A percentile compares a stretch with the other conserved stretches of the same genome.
Conservation (phyloP, 2,113 vertebrate species). For the Pluvialis apricaria region DNA sequence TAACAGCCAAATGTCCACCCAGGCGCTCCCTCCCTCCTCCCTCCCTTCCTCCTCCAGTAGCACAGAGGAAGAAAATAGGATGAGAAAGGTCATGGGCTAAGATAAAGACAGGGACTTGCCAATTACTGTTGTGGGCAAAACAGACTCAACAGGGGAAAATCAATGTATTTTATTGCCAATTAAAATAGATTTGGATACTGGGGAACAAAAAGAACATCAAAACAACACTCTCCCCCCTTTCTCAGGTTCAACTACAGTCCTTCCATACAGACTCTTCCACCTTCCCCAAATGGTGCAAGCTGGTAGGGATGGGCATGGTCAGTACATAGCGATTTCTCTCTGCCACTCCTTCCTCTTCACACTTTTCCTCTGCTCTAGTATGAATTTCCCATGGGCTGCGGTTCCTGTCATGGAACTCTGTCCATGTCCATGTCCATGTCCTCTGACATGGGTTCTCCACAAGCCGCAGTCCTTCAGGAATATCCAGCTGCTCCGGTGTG, state of each 20-base stretch:
- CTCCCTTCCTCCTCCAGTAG: neutral
- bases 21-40: neutral
- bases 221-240: neutral
- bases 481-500: neutral
- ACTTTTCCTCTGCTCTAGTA: neutral
- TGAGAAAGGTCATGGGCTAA: neutral
- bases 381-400: neutral
- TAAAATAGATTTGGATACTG: too few species aligned
- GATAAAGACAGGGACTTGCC: neutral
- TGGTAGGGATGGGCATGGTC: neutral
- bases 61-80: neutral
- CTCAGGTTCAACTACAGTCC: neutral
- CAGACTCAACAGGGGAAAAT: neutral
- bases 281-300: neutral
- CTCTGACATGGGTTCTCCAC: neutral
- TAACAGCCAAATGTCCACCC: neutral
- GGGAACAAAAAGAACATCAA: neutral
- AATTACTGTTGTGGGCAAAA: neutral
- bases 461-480: neutral
- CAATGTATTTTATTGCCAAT: neutral
- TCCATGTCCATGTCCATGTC: too few species aligned
- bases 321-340: neutral
- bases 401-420: too few species aligned
- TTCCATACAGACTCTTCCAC: neutral
- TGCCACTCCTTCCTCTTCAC: neutral